Percentiles rank a stretch among this genome's conserved stretches.
Evolutionary conservation across 2,797 vertebrate genomes (phyloP).

Genomic region (Pangasius djambal): DNA sequence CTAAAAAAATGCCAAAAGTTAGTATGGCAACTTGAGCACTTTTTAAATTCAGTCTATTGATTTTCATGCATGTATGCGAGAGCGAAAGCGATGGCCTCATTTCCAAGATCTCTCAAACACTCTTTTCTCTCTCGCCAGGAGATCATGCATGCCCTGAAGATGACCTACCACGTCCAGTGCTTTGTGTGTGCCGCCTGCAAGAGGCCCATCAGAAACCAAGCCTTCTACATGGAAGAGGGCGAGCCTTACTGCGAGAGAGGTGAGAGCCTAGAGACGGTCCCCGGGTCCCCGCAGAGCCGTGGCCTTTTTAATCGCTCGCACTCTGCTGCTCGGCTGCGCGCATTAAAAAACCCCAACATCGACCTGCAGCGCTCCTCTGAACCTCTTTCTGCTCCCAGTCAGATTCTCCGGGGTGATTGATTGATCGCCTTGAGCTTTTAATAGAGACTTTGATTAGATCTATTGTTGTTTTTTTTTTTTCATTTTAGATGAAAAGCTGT

Average conservation of each 20-base stretch:
- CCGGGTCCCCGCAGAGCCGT: constrained; percentile 24
- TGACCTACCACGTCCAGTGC: constrained; percentile 97
- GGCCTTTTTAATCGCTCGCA: constrained; percentile 52
- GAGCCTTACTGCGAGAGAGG: constrained; percentile 97
- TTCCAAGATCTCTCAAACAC: not conserved
- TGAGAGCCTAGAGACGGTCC: constrained; percentile 62
- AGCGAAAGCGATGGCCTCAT: not conserved
- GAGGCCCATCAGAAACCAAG: constrained; percentile 91
- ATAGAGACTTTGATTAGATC: constrained; percentile 15
- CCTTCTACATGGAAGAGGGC: constrained; percentile 99
- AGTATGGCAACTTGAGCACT: not conserved
- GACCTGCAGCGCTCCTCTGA: constrained; percentile 22
- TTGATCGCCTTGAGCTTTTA: constrained; percentile 19
- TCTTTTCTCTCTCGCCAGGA: constrained; percentile 75
- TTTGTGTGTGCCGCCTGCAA: constrained; percentile 95
- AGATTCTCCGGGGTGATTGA: not conserved
- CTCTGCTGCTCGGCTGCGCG: constrained; percentile 41
- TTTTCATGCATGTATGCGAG: not conserved
- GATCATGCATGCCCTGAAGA: constrained; percentile 99
- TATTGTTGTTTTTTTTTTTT: not conserved
- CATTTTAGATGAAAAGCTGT: not conserved
- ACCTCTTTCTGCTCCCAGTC: constrained; percentile 24
- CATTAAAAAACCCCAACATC: constrained; percentile 34
- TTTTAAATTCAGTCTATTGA: not conserved
- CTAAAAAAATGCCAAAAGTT: not conserved